Conservation (phyloP, 2,888 invertebrate genomes). For the Lasioglossum calceatum region DNA sequence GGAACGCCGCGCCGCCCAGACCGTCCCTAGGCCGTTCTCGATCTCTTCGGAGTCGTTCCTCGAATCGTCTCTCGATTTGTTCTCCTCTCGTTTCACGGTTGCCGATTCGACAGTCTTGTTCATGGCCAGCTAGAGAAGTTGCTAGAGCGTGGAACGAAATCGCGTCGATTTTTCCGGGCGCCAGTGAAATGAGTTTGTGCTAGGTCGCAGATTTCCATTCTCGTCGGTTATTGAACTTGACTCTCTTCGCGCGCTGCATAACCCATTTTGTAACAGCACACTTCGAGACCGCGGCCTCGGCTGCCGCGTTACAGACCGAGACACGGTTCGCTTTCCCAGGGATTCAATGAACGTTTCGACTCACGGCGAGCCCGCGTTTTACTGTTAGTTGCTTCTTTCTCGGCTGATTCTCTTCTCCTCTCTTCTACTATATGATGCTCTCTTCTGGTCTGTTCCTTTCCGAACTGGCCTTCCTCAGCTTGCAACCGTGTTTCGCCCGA, state of each 20-base stretch:
- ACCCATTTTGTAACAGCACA: conserved; percentile 84
- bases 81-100: neutral
- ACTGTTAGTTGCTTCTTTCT: neutral
- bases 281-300: conserved; percentile 73
- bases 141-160: conserved; percentile 52
- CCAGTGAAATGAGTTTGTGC: conserved; percentile 60
- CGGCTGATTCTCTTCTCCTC: neutral
- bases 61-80: neutral
- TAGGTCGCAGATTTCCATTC: conserved; percentile 60
- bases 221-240: conserved; percentile 80
- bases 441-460: neutral
- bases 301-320: conserved; percentile 8
- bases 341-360: conserved; percentile 5
- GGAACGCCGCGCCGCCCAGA: neutral
- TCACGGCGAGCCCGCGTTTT: conserved; percentile 1
- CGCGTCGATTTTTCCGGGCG: conserved; percentile 32
- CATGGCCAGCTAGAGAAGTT: conserved; percentile 24
- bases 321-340: conserved; percentile 12
- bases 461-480: neutral
- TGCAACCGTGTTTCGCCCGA: neutral
- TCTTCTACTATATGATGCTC: neutral
- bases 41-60: neutral
- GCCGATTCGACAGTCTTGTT: neutral
- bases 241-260: conserved; percentile 83
- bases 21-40: neutral